phyloP scores from a whole-genome alignment of 1,140 invertebrate species.

The Conus betulinus region DNA sequence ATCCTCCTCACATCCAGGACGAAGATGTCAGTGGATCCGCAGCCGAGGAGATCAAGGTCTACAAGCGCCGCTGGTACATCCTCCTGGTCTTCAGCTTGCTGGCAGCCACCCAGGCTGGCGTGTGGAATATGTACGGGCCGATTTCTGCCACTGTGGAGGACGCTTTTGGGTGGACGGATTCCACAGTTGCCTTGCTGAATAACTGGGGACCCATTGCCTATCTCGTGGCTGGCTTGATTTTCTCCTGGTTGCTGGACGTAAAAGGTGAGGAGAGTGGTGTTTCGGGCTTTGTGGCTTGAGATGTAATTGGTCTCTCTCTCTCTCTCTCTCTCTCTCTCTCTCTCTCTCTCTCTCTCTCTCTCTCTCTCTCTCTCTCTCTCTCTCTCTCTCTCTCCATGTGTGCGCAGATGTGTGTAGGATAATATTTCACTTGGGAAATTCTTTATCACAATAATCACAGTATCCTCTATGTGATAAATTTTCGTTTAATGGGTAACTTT shows the following conservation, averaged over 20 bases:
- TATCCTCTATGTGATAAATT: no score
- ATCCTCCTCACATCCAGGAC: background rate
- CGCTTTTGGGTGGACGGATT: conserved; percentile 76
- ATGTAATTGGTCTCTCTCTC: background rate
- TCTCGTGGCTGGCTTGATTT: conserved; percentile 74
- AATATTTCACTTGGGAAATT: no score
- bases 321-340: background rate
- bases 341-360: background rate
- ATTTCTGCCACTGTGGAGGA: conserved; percentile 72
- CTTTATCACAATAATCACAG: no score
- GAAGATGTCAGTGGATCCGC: background rate
- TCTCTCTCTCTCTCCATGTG: no score
- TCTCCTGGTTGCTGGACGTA: conserved; percentile 74
- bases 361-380: background rate
- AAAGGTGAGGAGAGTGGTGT: conserved; percentile 49
- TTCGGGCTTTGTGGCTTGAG: background rate
- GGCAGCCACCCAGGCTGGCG: conserved; percentile 39
- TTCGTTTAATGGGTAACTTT: no score
- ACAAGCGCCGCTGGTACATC: conserved; percentile 56
- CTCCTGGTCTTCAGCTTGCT: conserved; percentile 39
- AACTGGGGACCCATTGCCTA: conserved; percentile 78
- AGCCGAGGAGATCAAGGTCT: conserved; percentile 29
- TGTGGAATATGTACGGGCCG: conserved; percentile 78
- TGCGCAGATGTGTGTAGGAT: no score
- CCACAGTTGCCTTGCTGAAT: conserved; percentile 75